Evolutionary conservation across 2,888 invertebrate genomes (phyloP).

Genomic region (Dynastes hyllus): DNA sequence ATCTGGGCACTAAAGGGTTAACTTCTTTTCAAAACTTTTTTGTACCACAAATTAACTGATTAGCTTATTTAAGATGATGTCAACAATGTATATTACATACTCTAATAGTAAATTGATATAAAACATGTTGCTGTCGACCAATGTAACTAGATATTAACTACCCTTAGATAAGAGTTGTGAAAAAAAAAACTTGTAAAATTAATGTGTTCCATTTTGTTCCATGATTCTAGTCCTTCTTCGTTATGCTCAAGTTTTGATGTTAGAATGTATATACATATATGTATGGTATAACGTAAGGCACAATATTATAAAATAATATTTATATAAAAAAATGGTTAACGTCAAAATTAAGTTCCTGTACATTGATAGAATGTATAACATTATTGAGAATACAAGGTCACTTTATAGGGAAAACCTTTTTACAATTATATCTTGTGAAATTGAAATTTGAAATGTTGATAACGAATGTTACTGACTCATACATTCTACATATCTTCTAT

Average conservation of each 20-base stretch:
- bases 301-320: not conserved
- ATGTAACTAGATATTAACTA: conserved; percentile 7
- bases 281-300: not conserved
- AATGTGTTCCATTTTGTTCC: not conserved
- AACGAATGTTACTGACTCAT: not conserved
- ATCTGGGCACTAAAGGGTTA: too few relatives aligned
- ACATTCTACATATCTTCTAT: not conserved
- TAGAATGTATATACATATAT: not conserved
- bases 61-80: too few relatives aligned
- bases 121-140: conserved; percentile 21
- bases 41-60: too few relatives aligned
- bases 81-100: too few relatives aligned
- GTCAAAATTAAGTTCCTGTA: not conserved
- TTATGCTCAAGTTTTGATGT: conserved; percentile 33
- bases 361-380: too few relatives aligned
- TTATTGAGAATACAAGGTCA: too few relatives aligned
- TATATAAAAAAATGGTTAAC: not conserved
- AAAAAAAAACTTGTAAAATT: not conserved
- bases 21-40: too few relatives aligned
- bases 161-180: not conserved
- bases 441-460: too few relatives aligned
- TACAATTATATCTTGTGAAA: too few relatives aligned
- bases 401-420: too few relatives aligned
- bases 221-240: not conserved
- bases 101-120: not conserved